phyloP scores from a whole-genome alignment of 2,797 vertebrate genomes.

The Acridotheres tristis region DNA sequence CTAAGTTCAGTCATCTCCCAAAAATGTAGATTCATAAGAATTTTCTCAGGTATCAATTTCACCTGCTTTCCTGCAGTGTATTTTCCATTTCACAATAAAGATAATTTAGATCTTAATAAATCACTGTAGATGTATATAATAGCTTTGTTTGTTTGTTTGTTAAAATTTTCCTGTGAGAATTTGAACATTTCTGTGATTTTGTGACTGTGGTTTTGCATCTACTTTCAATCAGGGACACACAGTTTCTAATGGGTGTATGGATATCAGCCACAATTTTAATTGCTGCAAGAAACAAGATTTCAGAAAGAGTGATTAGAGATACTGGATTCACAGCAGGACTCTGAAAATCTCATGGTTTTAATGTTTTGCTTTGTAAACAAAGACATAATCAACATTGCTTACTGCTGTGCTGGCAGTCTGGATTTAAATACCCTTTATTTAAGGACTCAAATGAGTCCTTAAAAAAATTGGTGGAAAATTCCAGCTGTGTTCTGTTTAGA shows the following conservation, averaged over 20 bases:
- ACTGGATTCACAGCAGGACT: neutral
- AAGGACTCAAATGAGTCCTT: neutral
- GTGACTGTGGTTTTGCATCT: neutral
- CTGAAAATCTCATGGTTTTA: neutral
- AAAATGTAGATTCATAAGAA: neutral
- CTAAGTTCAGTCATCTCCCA: neutral
- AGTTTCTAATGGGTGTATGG: neutral
- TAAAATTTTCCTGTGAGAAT: neutral
- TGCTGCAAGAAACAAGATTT: neutral
- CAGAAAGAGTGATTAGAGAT: neutral
- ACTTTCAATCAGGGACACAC: neutral
- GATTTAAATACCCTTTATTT: neutral
- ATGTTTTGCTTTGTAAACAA: neutral
- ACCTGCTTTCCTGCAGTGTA: neutral
- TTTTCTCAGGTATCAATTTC: neutral
- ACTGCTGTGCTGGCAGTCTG: neutral
- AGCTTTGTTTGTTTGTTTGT: neutral
- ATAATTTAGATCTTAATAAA: neutral
- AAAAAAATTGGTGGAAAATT: neutral
- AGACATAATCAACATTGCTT: neutral
- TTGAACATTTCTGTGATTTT: neutral
- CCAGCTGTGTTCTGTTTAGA: neutral
- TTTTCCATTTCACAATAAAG: constrained; percentile 13
- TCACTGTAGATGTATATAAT: neutral
- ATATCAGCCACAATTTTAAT: neutral